Evolutionary conservation across 2,113 vertebrate genomes (phyloP), one percentile per base, ranked within the genome.

Genomic region (Galemys pyrenaicus): DNA sequence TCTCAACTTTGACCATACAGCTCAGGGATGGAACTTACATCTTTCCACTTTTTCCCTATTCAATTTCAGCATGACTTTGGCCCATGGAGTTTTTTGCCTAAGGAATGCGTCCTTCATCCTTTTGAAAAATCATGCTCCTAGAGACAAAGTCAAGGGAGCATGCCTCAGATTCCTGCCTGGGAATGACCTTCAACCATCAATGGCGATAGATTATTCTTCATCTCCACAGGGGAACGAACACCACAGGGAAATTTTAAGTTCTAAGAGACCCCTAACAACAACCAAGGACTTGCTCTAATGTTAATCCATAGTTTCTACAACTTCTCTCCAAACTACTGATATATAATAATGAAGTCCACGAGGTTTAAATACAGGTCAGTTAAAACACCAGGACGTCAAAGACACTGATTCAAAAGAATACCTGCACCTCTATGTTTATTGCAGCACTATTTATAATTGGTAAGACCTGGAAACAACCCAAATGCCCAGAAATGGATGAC

Each of bases 291-390:
- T 67, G 56, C 46, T 46, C 39, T 37, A 8, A 64, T 20, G 44
- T 65, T 32, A 56, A 37, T 6, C 9, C 44, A 94, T 44, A 91
- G 26, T 19, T 56, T 92, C 93, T 92, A 65, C 79, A 83, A 75
- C 39, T 0, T 80, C 20, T 82, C 67, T 87, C 49, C n/a, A 44
- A 91, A 30, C 30, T 64, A 46, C 22, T 65, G 41, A 73, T 28
- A 68, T 24, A 32, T 4, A 24, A 4, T 41, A n/a, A 65, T 49
- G n/a, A 37, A 35, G 10, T 39, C 24, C 51, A 10, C 11, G 16
- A 62, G 37, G 37, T 68, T 65, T 67, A n/a, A 39, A 79, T 0
- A 60, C 12, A 35, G 44, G 35, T 32, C 44, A 37, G 30, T 49
- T 46, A 75, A 89, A 74, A 71, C 10, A 30, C 35, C 46, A 2